A percentile compares a stretch with the other conserved stretches of the same genome.
Conservation (phyloP, 2,113 vertebrate genomes). For the Prunella fulvescens region DNA sequence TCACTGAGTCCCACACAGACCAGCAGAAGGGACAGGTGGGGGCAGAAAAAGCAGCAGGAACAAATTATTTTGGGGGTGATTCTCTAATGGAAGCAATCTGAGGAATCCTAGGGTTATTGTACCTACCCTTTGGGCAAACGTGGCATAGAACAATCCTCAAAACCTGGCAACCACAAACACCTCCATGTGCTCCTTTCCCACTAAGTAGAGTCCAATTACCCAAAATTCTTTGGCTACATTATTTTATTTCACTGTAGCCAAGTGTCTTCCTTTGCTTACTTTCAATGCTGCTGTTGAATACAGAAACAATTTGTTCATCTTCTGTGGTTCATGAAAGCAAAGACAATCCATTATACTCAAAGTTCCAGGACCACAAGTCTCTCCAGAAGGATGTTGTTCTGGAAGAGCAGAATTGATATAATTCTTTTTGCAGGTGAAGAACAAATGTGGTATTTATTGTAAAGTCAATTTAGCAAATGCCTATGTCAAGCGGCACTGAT, state of each 20-base stretch:
- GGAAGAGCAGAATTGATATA: background rate
- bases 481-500: background rate
- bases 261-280: background rate
- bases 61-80: background rate
- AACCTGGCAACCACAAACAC: background rate
- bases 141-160: background rate
- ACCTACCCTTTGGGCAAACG: background rate
- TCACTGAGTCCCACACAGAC: rapidly evolving
- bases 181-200: background rate
- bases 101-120: background rate
- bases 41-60: background rate
- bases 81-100: background rate
- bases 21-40: background rate
- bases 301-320: background rate
- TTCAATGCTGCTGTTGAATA: background rate
- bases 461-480: background rate
- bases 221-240: background rate
- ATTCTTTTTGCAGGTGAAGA: background rate
- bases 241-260: background rate
- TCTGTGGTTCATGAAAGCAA: background rate
- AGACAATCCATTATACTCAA: background rate
- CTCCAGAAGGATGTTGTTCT: background rate
- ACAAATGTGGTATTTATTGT: background rate
- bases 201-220: background rate
- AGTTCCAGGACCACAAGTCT: background rate